A percentile compares a stretch with the other conserved stretches of the same genome.
Conservation (phyloP, 1,140 invertebrate genomes). For the Anthonomus grandis region DNA sequence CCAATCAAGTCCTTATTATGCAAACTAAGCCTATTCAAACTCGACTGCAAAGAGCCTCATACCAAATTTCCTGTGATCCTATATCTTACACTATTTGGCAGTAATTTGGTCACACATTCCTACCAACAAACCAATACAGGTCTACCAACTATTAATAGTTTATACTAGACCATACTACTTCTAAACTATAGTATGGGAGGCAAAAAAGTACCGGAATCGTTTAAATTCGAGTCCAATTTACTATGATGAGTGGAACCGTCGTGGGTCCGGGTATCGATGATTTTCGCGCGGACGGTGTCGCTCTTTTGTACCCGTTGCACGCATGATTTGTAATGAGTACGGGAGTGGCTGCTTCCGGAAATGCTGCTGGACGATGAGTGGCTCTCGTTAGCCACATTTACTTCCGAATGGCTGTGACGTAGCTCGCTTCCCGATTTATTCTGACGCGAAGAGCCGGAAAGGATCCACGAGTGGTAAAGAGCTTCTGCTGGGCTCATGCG, state of each 20-base stretch:
- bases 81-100: constrained; percentile 17
- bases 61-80: no score
- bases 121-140: constrained; percentile 8
- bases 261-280: constrained; percentile 41
- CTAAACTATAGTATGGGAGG: constrained; percentile 57
- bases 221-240: constrained; percentile 56
- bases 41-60: no score
- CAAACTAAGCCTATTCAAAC: no score
- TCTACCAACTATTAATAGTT: neutral
- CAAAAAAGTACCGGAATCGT: constrained; percentile 65
- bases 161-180: neutral
- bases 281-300: constrained; percentile 42
- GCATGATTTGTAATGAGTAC: constrained; percentile 37
- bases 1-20: no score
- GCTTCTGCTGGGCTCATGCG: constrained; percentile 91
- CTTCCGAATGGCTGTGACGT: constrained; percentile 46
- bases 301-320: constrained; percentile 35
- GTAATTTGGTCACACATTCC: constrained; percentile 22
- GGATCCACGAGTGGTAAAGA: constrained; percentile 72
- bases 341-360: constrained; percentile 42
- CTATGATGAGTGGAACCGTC: constrained; percentile 32
- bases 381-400: constrained; percentile 43
- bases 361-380: constrained; percentile 43
- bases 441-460: constrained; percentile 31
- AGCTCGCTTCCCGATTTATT: constrained; percentile 37